These are phyloP conservation scores for Elaphurus davidianus DNA, from an alignment of 2,113 vertebrate genomes.

Conservation along the genomic window DNA sequence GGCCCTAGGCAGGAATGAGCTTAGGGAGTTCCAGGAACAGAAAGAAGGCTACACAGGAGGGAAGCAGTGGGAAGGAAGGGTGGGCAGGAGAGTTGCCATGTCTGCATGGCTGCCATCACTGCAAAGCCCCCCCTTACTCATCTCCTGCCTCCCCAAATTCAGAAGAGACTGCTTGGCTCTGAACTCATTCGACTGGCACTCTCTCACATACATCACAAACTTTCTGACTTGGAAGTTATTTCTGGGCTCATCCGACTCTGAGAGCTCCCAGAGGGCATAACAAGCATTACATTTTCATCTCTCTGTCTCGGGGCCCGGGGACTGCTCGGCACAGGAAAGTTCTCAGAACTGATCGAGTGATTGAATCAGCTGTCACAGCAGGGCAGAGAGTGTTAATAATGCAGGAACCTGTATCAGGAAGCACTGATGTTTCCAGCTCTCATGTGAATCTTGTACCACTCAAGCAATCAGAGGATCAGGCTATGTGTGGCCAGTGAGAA, in stretches of 20 bases:
- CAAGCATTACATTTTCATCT: not conserved
- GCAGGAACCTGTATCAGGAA: not conserved
- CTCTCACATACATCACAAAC: accelerated
- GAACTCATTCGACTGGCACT: not conserved
- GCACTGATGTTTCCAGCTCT: not conserved
- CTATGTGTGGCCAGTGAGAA: not conserved
- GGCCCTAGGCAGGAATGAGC: not conserved
- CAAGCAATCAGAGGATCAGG: not conserved
- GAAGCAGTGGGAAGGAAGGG: not conserved
- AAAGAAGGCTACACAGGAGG: not conserved
- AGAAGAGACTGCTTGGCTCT: not conserved
- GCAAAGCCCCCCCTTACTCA: no score
- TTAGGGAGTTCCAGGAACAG: not conserved
- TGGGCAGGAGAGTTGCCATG: not conserved
- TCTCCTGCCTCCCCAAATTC: not conserved
- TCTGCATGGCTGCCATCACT: accelerated
- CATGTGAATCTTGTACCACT: not conserved
- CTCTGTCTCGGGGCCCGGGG: not conserved
- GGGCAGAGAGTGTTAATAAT: accelerated
- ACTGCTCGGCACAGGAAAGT: not conserved
- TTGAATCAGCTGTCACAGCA: not conserved
- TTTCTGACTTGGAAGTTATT: not conserved
- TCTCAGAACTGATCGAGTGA: not conserved
- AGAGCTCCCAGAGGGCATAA: not conserved
- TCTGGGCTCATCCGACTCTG: not conserved